Percentiles rank a stretch among this genome's conserved stretches.
Evolutionary conservation across 30 jellyfish, hydroid and myxozoan genomes (phyloP).

Genomic region (Pseudorhiza aurosa): DNA sequence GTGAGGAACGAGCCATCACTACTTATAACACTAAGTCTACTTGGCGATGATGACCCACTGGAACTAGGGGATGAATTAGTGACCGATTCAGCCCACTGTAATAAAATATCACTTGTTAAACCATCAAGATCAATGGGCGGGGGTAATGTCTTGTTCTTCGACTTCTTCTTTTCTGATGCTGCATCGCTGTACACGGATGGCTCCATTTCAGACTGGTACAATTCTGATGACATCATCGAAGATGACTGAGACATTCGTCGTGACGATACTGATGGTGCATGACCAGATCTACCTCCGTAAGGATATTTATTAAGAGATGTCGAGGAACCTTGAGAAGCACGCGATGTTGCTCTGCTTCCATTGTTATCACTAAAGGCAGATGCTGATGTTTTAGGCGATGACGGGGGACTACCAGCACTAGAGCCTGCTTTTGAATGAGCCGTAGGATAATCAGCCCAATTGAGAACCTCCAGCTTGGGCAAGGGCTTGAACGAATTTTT

Average conservation of each 20-base stretch:
- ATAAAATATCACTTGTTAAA: slow-evolving; percentile 91
- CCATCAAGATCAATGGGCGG: slow-evolving; percentile 98
- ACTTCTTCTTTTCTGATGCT: slow-evolving; percentile 82
- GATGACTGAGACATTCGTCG: slow-evolving; percentile 98
- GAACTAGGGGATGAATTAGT: slow-evolving; percentile 99
- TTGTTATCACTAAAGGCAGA: slow-evolving; percentile 88
- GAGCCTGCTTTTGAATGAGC: slow-evolving; percentile 82
- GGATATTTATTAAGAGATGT: slow-evolving; percentile 88
- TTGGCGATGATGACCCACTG: slow-evolving; percentile 99
- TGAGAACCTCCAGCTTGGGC: slow-evolving; percentile 90
- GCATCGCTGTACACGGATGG: slow-evolving; percentile 98
- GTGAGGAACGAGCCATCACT: slow-evolving; percentile 97
- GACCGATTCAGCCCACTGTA: slow-evolving; percentile 99
- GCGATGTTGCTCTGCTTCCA: slow-evolving; percentile 95
- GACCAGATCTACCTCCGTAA: slow-evolving; percentile 81
- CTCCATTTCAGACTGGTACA: slow-evolving; percentile 98
- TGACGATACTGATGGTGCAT: slow-evolving; percentile 83
- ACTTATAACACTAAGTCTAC: slow-evolving; percentile 92
- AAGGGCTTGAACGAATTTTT: slow-evolving; percentile 91
- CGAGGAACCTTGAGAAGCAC: slow-evolving; percentile 96
- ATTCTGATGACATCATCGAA: slow-evolving; percentile 98
- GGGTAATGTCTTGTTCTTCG: slow-evolving; percentile 82
- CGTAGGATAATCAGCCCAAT: slow-evolving; percentile 98
- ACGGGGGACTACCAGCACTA: slow-evolving; percentile 92
- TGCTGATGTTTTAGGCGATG: slow-evolving; percentile 94